Evolutionary conservation across 2,888 invertebrate genomes (phyloP), one percentile per base, ranked within the genome.

Genomic region (Conops quadrifasciatus): DNA sequence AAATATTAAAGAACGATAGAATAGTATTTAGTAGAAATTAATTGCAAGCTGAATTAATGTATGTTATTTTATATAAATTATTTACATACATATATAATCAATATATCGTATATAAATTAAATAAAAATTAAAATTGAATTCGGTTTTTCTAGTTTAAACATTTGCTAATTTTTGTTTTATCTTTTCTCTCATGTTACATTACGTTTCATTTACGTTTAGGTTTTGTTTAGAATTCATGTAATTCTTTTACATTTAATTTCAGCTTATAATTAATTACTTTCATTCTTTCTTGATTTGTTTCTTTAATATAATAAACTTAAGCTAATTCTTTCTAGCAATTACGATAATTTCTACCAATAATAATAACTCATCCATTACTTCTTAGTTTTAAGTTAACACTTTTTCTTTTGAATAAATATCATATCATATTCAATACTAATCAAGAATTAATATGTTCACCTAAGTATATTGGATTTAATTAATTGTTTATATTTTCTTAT

Each of bases 31-130:
- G 67, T 64, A 45, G 0, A 66, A 24, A 67, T 28, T 59, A 72
- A 71, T 59, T 58, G 26, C 45, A 49, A 64, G 56, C 53, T 30
- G 26, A 65, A 71, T 43, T 58, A 36, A 69, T 56, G n/a, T n/a
- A n/a, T n/a, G n/a, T n/a, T n/a, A n/a, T n/a, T n/a, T n/a, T n/a
- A n/a, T n/a, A n/a, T n/a, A n/a, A n/a, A n/a, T n/a, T n/a, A n/a
- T n/a, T n/a, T n/a, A n/a, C n/a, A n/a, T n/a, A n/a, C n/a, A n/a
- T n/a, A n/a, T n/a, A n/a, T n/a, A n/a, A n/a, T n/a, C n/a, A n/a
- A n/a, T n/a, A n/a, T n/a, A n/a, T n/a, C n/a, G n/a, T n/a, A n/a
- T n/a, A n/a, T n/a, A n/a, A n/a, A n/a, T n/a, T n/a, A n/a, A n/a
- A n/a, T n/a, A n/a, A n/a, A n/a, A n/a, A n/a, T n/a, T n/a, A n/a